Percentiles rank a stretch among this genome's conserved stretches.
Conservation (phyloP, 2,888 invertebrate genomes). For the Euclidia mi region DNA sequence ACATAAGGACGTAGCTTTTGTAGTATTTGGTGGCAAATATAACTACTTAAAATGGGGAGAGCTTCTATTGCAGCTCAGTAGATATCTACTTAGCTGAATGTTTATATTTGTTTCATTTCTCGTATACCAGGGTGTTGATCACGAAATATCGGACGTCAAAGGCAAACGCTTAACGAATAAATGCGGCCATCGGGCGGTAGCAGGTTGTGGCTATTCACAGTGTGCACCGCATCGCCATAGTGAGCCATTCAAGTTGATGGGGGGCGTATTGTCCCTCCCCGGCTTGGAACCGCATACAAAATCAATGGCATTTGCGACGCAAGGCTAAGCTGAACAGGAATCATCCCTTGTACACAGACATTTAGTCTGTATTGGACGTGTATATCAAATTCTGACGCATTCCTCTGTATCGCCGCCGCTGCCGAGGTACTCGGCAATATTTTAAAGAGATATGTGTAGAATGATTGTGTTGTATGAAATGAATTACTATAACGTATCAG, state of each 20-base stretch:
- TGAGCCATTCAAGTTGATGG: conserved; percentile 61
- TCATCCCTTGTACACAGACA: conserved; percentile 19
- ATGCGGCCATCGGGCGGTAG: conserved; percentile 28
- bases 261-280: conserved; percentile 56
- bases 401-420: not conserved
- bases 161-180: conserved; percentile 34
- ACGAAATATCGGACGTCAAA: conserved; percentile 27
- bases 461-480: too few species aligned
- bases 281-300: conserved; percentile 59
- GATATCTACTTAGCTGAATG: too few species aligned
- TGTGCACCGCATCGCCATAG: conserved; percentile 40
- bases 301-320: conserved; percentile 70
- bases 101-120: too few species aligned
- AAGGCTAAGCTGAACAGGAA: conserved; percentile 28
- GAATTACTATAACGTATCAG: too few species aligned
- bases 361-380: conserved; percentile 10
- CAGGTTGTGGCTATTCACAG: conserved; percentile 36
- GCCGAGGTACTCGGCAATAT: not conserved
- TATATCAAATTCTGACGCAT: conserved; percentile 15
- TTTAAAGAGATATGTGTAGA: not conserved
- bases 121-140: conserved; percentile 18
- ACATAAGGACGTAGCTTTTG: too few species aligned
- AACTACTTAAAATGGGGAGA: too few species aligned
- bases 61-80: too few species aligned
- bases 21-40: too few species aligned